Evolutionary conservation across 2,113 vertebrate species (phyloP), one percentile per base, ranked within the genome.

Genomic region (Ancistrus triradiatus): DNA sequence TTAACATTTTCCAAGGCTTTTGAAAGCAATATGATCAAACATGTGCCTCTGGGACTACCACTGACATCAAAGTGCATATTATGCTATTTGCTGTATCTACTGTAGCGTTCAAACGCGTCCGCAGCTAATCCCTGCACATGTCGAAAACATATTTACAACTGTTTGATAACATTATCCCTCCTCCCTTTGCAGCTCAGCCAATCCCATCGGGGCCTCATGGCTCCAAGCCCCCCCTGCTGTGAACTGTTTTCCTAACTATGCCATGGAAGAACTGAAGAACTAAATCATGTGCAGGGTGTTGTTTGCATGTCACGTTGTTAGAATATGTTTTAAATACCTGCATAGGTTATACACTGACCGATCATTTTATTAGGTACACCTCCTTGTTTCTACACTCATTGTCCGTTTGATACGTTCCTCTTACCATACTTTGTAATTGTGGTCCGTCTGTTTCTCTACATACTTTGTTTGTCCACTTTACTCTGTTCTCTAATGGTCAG

Each of bases 111-210:
- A 9, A 44, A 27, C 3, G 28, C 8, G 22, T 56, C 18, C 10
- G 6, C 6, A 18, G 21, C 11, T 66, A 50, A 62, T 66, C 58
- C 50, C 69, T 5, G 19, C 55, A 57, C 51, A 14, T 50, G 50
- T 37, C 33, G 15, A 50, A 55, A 48, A 67, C 38, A 24, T 28
- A 48, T 62, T 66, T 49, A 57, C 28, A 60, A 46, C 51, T 44
- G 44, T 62, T 56, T 56, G 52, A 55, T 47, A 51, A 15, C 62
- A 43, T 59, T 60, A 60, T 33, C 27, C 25, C 51, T 49, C 51
- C 43, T 49, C 52, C 24, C 27, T 42, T 31, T 55, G 25, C 37
- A 15, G 50, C 50, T 8, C 17, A 35, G 52, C 57, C 57, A 50
- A 40, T 57, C 55, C 63, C 52, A 33, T 56, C 15, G 59, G 69